Conservation (phyloP, 2,888 invertebrate species). For the Drosophila flavopinicola region DNA sequence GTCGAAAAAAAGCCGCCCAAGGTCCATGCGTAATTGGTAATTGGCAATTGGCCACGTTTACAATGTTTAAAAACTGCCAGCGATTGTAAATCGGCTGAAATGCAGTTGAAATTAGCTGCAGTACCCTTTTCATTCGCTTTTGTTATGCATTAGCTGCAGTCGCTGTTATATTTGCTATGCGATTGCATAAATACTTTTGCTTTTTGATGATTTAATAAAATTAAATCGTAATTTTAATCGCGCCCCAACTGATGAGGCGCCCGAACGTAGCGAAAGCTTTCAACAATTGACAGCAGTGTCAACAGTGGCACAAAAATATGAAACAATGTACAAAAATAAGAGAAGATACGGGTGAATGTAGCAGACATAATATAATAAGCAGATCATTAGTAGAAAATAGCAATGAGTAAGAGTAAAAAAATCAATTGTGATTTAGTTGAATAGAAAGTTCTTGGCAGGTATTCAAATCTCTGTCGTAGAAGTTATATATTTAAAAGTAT, state of each 20-base stretch:
- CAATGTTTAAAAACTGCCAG: background rate
- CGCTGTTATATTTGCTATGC: slow-evolving; percentile 38
- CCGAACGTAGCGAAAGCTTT: slow-evolving; percentile 60
- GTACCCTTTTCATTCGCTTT: slow-evolving; percentile 12
- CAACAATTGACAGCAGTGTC: slow-evolving; percentile 37
- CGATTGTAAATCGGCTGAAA: slow-evolving; percentile 5
- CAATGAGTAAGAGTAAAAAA: too few relatives aligned
- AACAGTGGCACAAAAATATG: slow-evolving; percentile 43
- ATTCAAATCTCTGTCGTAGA: too few relatives aligned
- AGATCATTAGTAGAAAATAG: too few relatives aligned
- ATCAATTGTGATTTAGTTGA: too few relatives aligned
- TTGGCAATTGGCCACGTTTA: slow-evolving; percentile 32
- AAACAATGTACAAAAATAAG: background rate
- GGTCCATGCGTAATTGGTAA: slow-evolving; percentile 23
- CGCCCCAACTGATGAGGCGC: slow-evolving; percentile 45
- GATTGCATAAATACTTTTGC: slow-evolving; percentile 66
- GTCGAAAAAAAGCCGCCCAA: slow-evolving; percentile 18
- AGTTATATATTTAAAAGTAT: too few relatives aligned
- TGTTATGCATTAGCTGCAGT: slow-evolving; percentile 47
- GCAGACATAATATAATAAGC: background rate
- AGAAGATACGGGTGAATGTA: background rate
- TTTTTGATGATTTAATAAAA: slow-evolving; percentile 79
- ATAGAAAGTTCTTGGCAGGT: too few relatives aligned
- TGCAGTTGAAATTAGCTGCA: background rate
- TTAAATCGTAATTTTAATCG: slow-evolving; percentile 76